Conservation (phyloP, 2,113 vertebrate species). For the Ammospiza caudacuta region DNA sequence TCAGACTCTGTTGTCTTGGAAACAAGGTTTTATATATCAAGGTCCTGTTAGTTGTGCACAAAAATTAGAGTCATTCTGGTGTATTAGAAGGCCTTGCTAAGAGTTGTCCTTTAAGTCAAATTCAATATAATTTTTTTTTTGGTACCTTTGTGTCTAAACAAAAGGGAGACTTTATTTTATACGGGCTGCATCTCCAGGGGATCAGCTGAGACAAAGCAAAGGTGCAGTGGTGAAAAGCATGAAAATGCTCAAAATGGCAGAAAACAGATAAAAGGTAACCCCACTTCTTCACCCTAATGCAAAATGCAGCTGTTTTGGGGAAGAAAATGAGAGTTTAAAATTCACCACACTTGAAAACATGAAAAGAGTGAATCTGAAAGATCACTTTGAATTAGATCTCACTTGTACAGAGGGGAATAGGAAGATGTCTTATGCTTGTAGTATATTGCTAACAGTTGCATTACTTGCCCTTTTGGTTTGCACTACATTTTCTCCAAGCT, state of each 20-base stretch:
- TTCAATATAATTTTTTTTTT: neutral
- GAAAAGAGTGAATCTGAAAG: neutral
- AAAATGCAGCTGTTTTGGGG: neutral
- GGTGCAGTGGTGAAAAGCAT: neutral
- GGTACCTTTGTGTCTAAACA: neutral
- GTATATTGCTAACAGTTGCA: neutral
- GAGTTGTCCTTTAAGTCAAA: neutral
- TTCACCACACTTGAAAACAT: neutral
- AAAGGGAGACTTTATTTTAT: neutral
- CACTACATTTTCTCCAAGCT: neutral
- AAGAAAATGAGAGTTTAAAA: neutral
- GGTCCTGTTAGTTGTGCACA: neutral
- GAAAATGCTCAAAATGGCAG: neutral
- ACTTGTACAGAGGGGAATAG: neutral
- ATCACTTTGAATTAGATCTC: neutral
- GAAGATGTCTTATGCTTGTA: neutral
- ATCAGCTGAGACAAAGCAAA: neutral
- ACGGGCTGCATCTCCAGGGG: neutral
- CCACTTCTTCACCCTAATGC: neutral
- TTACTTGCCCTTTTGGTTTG: neutral
- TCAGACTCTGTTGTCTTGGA: constrained; percentile 13
- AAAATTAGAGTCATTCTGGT: neutral
- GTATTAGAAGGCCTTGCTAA: neutral
- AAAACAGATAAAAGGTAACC: neutral
- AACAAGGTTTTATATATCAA: constrained; percentile 34